Percentiles rank a stretch among this genome's conserved stretches.
Conservation (phyloP, 2,888 invertebrate genomes). For the Tipula helvola region DNA sequence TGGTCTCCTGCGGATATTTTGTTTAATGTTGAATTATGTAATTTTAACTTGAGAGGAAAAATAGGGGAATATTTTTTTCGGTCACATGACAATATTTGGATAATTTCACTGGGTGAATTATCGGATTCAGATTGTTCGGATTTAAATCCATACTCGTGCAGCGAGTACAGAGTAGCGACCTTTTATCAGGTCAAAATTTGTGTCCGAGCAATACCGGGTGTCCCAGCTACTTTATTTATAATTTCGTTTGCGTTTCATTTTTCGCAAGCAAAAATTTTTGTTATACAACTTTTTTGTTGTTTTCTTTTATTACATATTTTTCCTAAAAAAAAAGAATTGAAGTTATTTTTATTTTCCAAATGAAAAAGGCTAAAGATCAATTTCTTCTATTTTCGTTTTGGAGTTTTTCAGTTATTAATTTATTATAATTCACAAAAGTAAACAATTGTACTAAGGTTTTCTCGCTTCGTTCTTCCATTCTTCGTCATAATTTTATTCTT, state of each 20-base stretch:
- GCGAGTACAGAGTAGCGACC: too few relatives aligned
- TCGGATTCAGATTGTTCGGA: too few relatives aligned
- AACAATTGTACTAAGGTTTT: not conserved
- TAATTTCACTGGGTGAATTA: too few relatives aligned
- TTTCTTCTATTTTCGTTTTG: not conserved
- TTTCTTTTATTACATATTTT: not conserved
- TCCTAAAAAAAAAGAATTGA: not conserved
- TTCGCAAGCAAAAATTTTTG: not conserved
- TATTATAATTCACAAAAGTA: not conserved
- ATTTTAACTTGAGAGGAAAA: too few relatives aligned
- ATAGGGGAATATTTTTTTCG: too few relatives aligned
- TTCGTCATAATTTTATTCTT: not conserved
- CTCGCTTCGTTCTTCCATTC: not conserved
- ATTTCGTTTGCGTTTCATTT: not conserved
- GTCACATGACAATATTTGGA: too few relatives aligned
- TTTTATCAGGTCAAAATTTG: too few relatives aligned
- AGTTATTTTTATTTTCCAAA: not conserved
- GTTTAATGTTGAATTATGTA: too few relatives aligned
- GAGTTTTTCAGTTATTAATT: not conserved
- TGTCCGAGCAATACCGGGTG: not conserved
- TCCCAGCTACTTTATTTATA: not conserved
- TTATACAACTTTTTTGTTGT: not conserved
- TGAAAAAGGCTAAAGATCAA: not conserved
- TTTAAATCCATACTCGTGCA: too few relatives aligned
- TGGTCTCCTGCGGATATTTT: too few relatives aligned